A percentile compares a stretch with the other conserved stretches of the same genome.
Evolutionary conservation across 53 echinoderm and acorn worm species (phyloP).

Genomic region (Hippasteria phrygiana): DNA sequence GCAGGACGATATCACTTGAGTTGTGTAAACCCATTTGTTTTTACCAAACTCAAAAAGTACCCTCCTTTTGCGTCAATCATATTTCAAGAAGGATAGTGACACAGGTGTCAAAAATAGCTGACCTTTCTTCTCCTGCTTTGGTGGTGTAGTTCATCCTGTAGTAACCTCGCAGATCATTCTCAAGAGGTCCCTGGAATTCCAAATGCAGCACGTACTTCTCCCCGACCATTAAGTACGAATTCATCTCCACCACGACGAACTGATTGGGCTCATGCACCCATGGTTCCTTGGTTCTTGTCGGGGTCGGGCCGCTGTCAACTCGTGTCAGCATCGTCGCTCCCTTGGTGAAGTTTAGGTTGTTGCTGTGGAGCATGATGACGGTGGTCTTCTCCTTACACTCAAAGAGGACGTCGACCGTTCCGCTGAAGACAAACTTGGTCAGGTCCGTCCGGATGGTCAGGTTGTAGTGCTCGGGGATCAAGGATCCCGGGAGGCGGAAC

Average conservation of each 20-base stretch:
- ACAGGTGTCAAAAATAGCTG: neutral
- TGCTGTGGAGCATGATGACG: conserved; percentile 83
- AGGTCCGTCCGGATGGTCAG: conserved; percentile 79
- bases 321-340: conserved; percentile 30
- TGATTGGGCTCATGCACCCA: conserved; percentile 57
- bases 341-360: conserved; percentile 60
- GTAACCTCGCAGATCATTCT: conserved; percentile 59
- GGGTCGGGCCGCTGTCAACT: conserved; percentile 32
- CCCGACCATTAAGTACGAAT: conserved; percentile 47
- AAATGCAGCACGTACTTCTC: conserved; percentile 61
- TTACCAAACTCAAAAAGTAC: too few species aligned
- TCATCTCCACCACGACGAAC: conserved; percentile 64
- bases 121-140: conserved; percentile 22
- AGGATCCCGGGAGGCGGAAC: conserved; percentile 77
- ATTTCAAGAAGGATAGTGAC: too few species aligned
- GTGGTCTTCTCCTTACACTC: conserved; percentile 67
- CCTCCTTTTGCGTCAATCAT: too few species aligned
- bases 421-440: conserved; percentile 69
- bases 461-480: conserved; percentile 86
- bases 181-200: conserved; percentile 62
- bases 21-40: too few species aligned
- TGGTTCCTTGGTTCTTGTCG: conserved; percentile 27
- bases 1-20: too few species aligned
- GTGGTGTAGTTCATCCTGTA: conserved; percentile 69
- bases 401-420: conserved; percentile 69